phyloP scores from a whole-genome alignment of 2,113 vertebrate species.

The Spilogale gracilis region DNA sequence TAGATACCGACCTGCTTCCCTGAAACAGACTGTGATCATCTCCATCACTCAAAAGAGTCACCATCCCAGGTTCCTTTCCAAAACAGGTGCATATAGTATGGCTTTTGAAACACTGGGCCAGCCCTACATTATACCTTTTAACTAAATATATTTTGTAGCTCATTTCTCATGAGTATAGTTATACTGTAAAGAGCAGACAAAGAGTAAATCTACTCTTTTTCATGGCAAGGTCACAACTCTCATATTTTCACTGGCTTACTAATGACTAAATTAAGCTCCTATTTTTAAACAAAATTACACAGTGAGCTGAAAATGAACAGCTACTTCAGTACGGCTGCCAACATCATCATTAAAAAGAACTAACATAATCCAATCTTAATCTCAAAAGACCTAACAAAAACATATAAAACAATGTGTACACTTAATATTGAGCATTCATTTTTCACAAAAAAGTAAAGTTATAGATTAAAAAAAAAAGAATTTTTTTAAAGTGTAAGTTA shows the following conservation, averaged over 20 bases:
- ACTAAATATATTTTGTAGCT: conserved; percentile 81
- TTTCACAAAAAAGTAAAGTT: conserved; percentile 29
- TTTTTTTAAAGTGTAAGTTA: not conserved
- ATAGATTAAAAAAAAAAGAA: not conserved
- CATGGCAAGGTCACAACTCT: conserved; percentile 83
- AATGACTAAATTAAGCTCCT: conserved; percentile 80
- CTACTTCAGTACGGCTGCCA: conserved; percentile 81
- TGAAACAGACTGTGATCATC: not conserved
- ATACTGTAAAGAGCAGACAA: conserved; percentile 78
- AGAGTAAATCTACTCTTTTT: conserved; percentile 83
- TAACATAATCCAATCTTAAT: conserved; percentile 82
- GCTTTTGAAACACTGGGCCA: conserved; percentile 33
- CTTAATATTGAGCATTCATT: conserved; percentile 23
- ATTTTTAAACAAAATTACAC: conserved; percentile 78
- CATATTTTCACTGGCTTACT: conserved; percentile 86
- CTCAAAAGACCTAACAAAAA: conserved; percentile 84
- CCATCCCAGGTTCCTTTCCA: conserved; percentile 17
- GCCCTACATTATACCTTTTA: conserved; percentile 66
- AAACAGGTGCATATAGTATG: not conserved
- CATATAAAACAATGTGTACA: conserved; percentile 79
- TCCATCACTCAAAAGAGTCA: conserved; percentile 2
- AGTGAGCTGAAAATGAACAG: conserved; percentile 86
- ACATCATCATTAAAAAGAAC: conserved; percentile 81
- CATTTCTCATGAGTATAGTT: conserved; percentile 82
- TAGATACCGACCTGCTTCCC: not conserved